These are phyloP conservation scores for Macrophya annulata DNA, from an alignment of 2,888 invertebrate genomes.

Conservation along the genomic window DNA sequence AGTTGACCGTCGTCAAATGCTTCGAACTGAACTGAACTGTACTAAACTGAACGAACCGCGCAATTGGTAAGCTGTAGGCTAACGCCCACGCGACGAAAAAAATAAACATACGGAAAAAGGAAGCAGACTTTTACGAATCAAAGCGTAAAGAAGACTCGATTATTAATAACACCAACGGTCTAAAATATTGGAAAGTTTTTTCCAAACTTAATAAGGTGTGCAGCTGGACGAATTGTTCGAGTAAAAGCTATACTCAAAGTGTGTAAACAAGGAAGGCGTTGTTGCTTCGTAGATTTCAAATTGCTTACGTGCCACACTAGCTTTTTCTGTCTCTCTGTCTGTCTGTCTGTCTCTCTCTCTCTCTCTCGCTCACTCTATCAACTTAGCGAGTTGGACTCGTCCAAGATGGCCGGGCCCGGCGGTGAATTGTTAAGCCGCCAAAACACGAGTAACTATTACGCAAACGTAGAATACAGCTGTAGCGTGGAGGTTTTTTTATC, in stretches of 20 bases:
- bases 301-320: conserved; percentile 39
- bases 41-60: conserved; percentile 31
- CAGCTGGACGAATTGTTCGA: neutral
- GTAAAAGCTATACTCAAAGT: neutral
- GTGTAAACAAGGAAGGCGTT: conserved; percentile 53
- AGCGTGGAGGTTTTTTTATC: neutral
- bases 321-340: neutral
- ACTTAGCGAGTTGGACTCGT: conserved; percentile 76
- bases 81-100: conserved; percentile 62
- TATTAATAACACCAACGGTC: neutral
- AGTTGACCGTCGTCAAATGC: conserved; percentile 23
- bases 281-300: conserved; percentile 39
- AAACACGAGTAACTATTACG: conserved; percentile 21
- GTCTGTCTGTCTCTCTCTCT: neutral
- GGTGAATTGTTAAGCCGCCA: conserved; percentile 34
- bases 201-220: neutral
- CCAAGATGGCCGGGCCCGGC: conserved; percentile 73
- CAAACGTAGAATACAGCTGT: neutral
- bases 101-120: conserved; percentile 8
- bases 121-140: neutral
- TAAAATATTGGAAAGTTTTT: neutral
- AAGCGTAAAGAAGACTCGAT: neutral
- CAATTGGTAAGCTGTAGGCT: conserved; percentile 53
- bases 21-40: conserved; percentile 11
- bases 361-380: conserved; percentile 35